Percentiles rank a stretch among this genome's conserved stretches.
Evolutionary conservation across 2,797 vertebrate genomes (phyloP).

Genomic region (Distichodus sexfasciatus): DNA sequence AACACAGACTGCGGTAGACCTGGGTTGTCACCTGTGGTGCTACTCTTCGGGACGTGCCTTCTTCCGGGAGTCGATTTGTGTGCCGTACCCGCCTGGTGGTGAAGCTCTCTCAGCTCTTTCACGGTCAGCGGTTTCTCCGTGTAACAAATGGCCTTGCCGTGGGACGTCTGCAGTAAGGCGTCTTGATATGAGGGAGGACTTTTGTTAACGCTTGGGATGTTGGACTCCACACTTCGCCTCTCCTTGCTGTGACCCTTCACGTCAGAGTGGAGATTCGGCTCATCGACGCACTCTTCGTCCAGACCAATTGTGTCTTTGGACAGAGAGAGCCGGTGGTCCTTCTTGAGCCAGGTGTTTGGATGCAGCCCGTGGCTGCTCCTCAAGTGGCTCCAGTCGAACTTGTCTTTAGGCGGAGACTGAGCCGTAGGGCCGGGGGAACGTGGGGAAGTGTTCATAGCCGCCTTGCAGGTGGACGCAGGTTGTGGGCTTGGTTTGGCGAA

Average conservation of each 20-base stretch:
- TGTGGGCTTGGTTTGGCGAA: slow-evolving; percentile 72
- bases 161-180: slow-evolving; percentile 63
- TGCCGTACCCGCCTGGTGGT: slow-evolving; percentile 51
- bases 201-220: slow-evolving; percentile 17
- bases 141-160: slow-evolving; percentile 58
- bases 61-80: slow-evolving; percentile 10
- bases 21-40: slow-evolving; percentile 21
- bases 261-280: slow-evolving; percentile 2
- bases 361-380: slow-evolving; percentile 71
- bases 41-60: slow-evolving; percentile 21
- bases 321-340: slow-evolving; percentile 70
- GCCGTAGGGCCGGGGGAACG: slow-evolving; percentile 50
- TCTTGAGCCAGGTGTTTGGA: slow-evolving; percentile 80
- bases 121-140: slow-evolving; percentile 66
- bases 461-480: slow-evolving; percentile 52
- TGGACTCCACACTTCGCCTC: neutral
- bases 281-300: slow-evolving; percentile 59
- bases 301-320: slow-evolving; percentile 59
- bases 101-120: slow-evolving; percentile 59
- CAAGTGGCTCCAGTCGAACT: slow-evolving; percentile 55
- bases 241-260: neutral
- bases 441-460: slow-evolving; percentile 55
- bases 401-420: slow-evolving; percentile 58
- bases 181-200: slow-evolving; percentile 69
- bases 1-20: slow-evolving; percentile 71